phyloP scores from a whole-genome alignment of 2,888 invertebrate genomes.

The Lycaena phlaeas region DNA sequence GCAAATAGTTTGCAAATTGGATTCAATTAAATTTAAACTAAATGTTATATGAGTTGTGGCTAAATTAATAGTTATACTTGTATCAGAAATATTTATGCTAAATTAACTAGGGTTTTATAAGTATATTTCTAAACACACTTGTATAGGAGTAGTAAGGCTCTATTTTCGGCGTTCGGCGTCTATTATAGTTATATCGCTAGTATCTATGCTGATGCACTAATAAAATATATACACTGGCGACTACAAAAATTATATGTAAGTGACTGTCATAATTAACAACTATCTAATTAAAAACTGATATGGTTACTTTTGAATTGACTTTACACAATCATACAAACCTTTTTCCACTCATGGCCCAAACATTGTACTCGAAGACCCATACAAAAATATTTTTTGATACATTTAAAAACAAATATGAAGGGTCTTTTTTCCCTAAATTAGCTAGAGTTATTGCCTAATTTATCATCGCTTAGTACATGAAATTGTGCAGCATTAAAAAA shows the following conservation, averaged over 20 bases:
- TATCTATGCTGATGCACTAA: background rate
- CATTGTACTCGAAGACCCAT: constrained; percentile 1
- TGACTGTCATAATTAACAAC: background rate
- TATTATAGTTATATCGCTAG: too few relatives aligned
- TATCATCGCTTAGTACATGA: background rate
- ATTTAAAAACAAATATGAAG: background rate
- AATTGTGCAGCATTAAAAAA: background rate
- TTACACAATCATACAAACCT: background rate
- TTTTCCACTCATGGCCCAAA: background rate
- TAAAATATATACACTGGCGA: background rate
- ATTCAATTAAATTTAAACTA: too few relatives aligned
- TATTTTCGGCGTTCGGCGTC: background rate
- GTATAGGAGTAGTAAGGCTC: background rate
- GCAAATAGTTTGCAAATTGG: too few relatives aligned
- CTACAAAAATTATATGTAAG: background rate
- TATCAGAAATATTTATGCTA: background rate
- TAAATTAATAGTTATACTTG: too few relatives aligned
- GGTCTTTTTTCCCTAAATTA: background rate
- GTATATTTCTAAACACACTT: background rate
- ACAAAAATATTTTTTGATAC: constrained; percentile 1
- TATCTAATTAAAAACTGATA: background rate
- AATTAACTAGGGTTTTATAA: background rate
- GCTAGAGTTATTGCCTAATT: constrained; percentile 2
- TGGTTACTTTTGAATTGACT: constrained; percentile 5
- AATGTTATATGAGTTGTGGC: too few relatives aligned